phyloP scores from a whole-genome alignment of 92 coral and sea anemone genomes.

The Parazoanthus swiftii region DNA sequence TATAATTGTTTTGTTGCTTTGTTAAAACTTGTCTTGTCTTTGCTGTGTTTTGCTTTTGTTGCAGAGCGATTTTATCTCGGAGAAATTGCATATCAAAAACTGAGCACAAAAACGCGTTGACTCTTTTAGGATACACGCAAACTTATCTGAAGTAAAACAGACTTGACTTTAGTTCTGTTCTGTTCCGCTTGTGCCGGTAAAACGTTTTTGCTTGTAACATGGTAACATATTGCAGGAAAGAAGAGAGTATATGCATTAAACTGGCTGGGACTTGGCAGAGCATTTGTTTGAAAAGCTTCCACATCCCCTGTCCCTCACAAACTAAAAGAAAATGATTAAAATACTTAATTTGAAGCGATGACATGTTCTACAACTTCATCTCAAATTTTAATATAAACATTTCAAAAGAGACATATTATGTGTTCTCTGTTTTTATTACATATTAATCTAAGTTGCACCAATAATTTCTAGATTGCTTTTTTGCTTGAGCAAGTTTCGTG shows the following conservation, averaged over 20 bases:
- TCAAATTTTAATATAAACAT: not conserved
- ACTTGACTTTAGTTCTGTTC: not conserved
- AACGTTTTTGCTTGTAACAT: not conserved
- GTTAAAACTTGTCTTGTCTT: not conserved
- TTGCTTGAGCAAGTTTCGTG: not conserved
- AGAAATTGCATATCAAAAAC: not conserved
- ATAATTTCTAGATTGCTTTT: not conserved
- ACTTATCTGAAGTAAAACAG: not conserved
- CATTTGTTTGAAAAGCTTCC: not conserved
- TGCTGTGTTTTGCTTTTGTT: not conserved
- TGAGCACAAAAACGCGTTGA: not conserved
- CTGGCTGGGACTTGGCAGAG: not conserved
- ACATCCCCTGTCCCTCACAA: not conserved
- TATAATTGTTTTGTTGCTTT: too few species aligned
- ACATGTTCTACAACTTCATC: not conserved
- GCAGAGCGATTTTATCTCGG: not conserved
- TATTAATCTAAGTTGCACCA: not conserved
- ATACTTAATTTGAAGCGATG: not conserved
- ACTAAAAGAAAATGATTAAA: not conserved
- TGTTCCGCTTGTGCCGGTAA: not conserved
- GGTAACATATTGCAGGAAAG: not conserved
- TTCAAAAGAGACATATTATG: not conserved
- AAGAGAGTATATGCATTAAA: not conserved
- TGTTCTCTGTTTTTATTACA: not conserved
- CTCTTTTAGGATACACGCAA: not conserved